Evolutionary conservation across 2,888 invertebrate species (phyloP), one percentile per base, ranked within the genome.

Genomic region (Eupithecia vulgata): DNA sequence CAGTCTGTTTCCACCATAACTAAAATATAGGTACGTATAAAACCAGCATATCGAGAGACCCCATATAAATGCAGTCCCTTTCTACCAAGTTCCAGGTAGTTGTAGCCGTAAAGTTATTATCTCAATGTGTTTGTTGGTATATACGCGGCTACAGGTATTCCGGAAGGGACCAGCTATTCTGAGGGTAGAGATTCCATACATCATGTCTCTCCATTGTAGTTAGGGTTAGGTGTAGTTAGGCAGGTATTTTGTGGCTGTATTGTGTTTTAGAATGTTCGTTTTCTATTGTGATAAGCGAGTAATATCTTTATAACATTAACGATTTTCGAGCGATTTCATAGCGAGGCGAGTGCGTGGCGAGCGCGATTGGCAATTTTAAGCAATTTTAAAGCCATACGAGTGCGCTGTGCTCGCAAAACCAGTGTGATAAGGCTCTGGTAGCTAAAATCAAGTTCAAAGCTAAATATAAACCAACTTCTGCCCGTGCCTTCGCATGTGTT

Each of bases 121-220:
- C 71, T 37, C 35, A 71, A 68, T 57, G 40, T 71, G 66, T 35
- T 37, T 40, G 7, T 21, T 40, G 13, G 10, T 17, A n/a, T n/a
- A n/a, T n/a, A 34, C n/a, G n/a, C 10, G 21, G 48, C 34, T 30
- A 13, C 37, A 30, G 62, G 72, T 70, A 75, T 72, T 57, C 69
- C 75, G 70, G 75, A 75, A 67, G 64, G 72, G 70, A 64, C 69
- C 67, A 62, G 48, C 61, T 66, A 73, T 74, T 68, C 68, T 35
- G 48, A 69, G 76, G 69, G 67, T 69, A 35, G 68, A 68, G 67
- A 76, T 76, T 72, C 76, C 71, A 64, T 65, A 70, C 71, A 67
- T 70, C 68, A 74, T 48, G 67, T 42, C 40, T 42, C 40, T 65
- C 25, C 70, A 70, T 76, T 76, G 67, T 67, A 59, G 65, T 65